A percentile compares a stretch with the other conserved stretches of the same genome.
phyloP scores from a whole-genome alignment of 1,140 invertebrate genomes.

The Scaptomyza pallida region DNA sequence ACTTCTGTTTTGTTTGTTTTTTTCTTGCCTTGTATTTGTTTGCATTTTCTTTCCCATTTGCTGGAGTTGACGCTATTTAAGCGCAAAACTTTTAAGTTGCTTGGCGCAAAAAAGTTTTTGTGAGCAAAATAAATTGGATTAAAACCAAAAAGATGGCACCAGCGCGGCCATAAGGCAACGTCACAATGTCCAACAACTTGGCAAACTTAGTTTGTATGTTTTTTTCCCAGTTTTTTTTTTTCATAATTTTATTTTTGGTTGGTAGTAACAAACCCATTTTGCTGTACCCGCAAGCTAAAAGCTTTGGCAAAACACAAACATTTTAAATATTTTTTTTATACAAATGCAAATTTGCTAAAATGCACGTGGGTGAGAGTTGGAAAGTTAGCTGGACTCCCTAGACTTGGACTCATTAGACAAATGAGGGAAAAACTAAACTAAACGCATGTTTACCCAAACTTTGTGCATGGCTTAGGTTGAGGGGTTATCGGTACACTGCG shows the following conservation, averaged over 20 bases:
- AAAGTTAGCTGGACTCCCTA: slow-evolving; percentile 15
- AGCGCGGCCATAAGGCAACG: slow-evolving; percentile 65
- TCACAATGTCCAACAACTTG: slow-evolving; percentile 69
- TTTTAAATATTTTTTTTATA: slow-evolving; percentile 29
- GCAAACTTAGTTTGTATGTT: slow-evolving; percentile 55
- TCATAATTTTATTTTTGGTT: not conserved
- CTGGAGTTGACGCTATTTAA: slow-evolving; percentile 79
- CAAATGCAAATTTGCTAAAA: slow-evolving; percentile 51
- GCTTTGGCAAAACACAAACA: slow-evolving; percentile 25
- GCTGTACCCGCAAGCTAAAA: slow-evolving; percentile 16
- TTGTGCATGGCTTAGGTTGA: slow-evolving; percentile 37
- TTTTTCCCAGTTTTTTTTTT: not conserved
- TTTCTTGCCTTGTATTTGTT: slow-evolving; percentile 30
- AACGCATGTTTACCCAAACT: slow-evolving; percentile 65
- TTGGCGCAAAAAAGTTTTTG: slow-evolving; percentile 65
- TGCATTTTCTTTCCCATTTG: slow-evolving; percentile 17
- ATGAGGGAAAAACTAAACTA: slow-evolving; percentile 77
- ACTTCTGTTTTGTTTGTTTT: slow-evolving; percentile 50
- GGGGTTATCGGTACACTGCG: slow-evolving; percentile 16
- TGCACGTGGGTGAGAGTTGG: slow-evolving; percentile 66
- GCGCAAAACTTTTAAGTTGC: slow-evolving; percentile 79
- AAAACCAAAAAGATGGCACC: slow-evolving; percentile 82
- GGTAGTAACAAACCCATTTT: slow-evolving; percentile 12
- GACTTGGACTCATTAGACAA: slow-evolving; percentile 78
- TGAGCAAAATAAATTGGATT: slow-evolving; percentile 80